Base-by-base conservation (phyloP, 2,797 vertebrate species). In the Apogon talboti region DNA sequence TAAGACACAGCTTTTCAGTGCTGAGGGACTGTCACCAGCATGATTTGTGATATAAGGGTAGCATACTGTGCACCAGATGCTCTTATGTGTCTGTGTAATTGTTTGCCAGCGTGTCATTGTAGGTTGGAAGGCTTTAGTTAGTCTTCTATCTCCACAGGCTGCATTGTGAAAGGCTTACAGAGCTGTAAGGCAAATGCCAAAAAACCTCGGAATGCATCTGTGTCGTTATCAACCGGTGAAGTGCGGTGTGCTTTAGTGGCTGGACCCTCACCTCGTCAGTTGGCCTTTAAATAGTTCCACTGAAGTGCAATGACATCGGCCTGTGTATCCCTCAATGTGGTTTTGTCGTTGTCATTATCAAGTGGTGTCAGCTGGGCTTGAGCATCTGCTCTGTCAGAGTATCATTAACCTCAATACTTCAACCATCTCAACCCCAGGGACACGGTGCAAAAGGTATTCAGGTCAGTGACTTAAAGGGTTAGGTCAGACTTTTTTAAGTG, bases 341-440 rank as follows among this genome's bases (percentile, higher is more conserved):
- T 63, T 84, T 71, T 71, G 59, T 77, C 70, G 59, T 70, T 74
- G 52, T 79, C 76, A 66, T 74, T 74, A 62, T 81, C 69, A 50
- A 51, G 53, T 51, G 33, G 62, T 19, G 19, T 67, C 59, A 64
- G 6, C 60, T 41, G 40, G 30, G 41, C 50, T 35, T 30, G 28
- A 30, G 28, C 28, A 30, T 30, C 28, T 30, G 28, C 2, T 30
- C 28, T 30, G 28, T 8, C 5, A 5, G 28, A 30, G 28, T 30
- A 30, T 30, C 28, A 8, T 30, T 30, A 30, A 30, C 28, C 28
- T 30, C 28, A 30, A 30, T 30, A 30, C 28, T 30, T 30, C 3
- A 30, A 30, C 28, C 7, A 8, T 30, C 28, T 30, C 28, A 30
- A 30, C 28, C 28, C 28, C 28, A 30, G 28, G 28, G 28, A 6